Base-by-base conservation (phyloP, 2,888 invertebrate species). In the Autographa gamma region DNA sequence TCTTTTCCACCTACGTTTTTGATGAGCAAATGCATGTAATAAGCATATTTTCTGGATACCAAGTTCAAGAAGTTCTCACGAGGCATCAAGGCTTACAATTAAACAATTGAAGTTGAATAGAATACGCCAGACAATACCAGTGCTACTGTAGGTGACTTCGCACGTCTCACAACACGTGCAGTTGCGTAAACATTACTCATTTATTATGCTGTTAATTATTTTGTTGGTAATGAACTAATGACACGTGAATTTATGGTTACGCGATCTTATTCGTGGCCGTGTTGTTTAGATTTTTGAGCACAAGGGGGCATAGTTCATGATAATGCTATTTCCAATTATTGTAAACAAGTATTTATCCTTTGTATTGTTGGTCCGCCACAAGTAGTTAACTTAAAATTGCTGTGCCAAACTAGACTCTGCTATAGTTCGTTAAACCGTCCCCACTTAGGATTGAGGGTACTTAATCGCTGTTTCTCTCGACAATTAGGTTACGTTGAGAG, bases 131-230 rank as follows among this genome's bases (percentile, higher is more conserved):
- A 56, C 25, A 19, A 25, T 56, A 56, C 54, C 25, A 25, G 19
- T 13, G 25, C 19, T 56, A 19, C 19, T 56, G 54, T 25, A 56
- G 48, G 48, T 56, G 48, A 62, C 56, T 56, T 34, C 38, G 43
- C 60, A 66, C 54, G 60, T 63, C 60, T 63, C 43, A 8, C 3
- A 38, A 68, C 77, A 75, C 79, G 71, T 79, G 79, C 56, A 63
- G 9, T 14, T 31, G 13, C 25, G 48, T 13, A 41, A 63, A 54
- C 34, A 60, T 79, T 74, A 63, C 60, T 77, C 79, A 77, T 63
- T 8, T 67, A 48, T 73, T 64, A 66, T 74, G 64, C 38, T 66
- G 11, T 66, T 59, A 32, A 62, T 9, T 52, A 56, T 56, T 54
- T 56, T 25, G 19, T 25, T 56, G 54, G 19, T 13, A 48, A 48